Percentiles rank a stretch among this genome's conserved stretches.
Evolutionary conservation across 2,113 vertebrate species (phyloP).

Genomic region (Eidolon helvum): DNA sequence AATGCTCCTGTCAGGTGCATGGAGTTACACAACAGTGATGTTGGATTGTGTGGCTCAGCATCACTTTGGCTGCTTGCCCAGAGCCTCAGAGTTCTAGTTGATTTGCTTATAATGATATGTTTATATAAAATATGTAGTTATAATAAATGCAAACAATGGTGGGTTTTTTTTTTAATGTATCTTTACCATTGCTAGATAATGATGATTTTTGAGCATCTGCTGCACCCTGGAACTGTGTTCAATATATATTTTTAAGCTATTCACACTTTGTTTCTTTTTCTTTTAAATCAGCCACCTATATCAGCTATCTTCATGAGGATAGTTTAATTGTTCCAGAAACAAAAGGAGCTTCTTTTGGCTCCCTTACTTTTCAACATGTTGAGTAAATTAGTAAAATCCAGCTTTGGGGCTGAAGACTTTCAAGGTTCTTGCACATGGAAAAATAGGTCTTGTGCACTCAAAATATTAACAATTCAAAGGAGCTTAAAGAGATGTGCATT

Average conservation of each 20-base stretch:
- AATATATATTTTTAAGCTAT: background rate
- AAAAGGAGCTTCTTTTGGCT: background rate
- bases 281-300: background rate
- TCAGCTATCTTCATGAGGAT: background rate
- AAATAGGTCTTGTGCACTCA: background rate
- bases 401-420: background rate
- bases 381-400: background rate
- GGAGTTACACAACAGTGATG: background rate
- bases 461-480: background rate
- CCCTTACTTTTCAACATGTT: background rate
- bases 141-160: constrained; percentile 36
- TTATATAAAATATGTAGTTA: constrained; percentile 20
- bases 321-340: background rate
- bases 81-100: background rate
- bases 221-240: background rate
- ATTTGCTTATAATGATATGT: constrained; percentile 25
- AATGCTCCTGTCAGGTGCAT: background rate
- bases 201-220: background rate
- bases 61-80: constrained; percentile 21
- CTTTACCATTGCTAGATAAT: constrained; percentile 11
- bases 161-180: background rate
- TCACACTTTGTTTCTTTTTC: constrained; percentile 27
- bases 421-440: background rate
- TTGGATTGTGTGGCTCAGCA: background rate
- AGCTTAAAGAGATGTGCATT: background rate